Evolutionary conservation across 2,797 vertebrate species (phyloP), one percentile per base, ranked within the genome.

Genomic region (Galago senegalensis): DNA sequence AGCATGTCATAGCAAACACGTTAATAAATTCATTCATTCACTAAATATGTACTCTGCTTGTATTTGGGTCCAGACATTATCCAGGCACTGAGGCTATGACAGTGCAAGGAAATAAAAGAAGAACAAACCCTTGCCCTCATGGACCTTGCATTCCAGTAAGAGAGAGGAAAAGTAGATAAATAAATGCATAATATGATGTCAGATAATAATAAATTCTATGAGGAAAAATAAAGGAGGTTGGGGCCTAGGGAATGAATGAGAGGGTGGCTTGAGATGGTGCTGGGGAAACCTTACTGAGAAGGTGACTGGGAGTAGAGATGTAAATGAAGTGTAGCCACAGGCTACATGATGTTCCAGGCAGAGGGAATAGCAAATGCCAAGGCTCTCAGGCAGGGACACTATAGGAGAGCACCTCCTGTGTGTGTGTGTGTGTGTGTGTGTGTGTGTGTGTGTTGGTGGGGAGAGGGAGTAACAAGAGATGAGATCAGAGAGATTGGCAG

Each of bases 1-100:
- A 87, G n/a, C 40, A 69, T 58, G 34, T 60, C n/a, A 67, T 4
- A 61, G 14, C 49, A 72, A 92, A 70, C 34, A 43, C 43, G 25
- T 67, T 92, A 25, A 92, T 49, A 83, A 27, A 91, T 53, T 72
- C 34, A 34, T 58, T 86, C 6, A 49, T 93, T 87, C 65, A 69
- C 37, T 79, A 89, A 72, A 77, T 85, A 87, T 10, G 17, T 53
- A 27, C 63, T 67, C 56, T 34, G 46, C 16, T 31, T 67, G 3
- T 90, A 73, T 77, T 49, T 87, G 60, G 86, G 73, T 14, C 13
- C 37, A 49, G 43, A 20, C 63, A 58, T 60, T 79, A 23, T 67
- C 46, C 9, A 75, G 29, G 58, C 76, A 87, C 63, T 31, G n/a
- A 5, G 9, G 13, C 65, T 67, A 65, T 63, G 81, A 63, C 3